Evolutionary conservation across 2,113 vertebrate species (phyloP), one percentile per base, ranked within the genome.

Genomic region (Cervus canadensis): DNA sequence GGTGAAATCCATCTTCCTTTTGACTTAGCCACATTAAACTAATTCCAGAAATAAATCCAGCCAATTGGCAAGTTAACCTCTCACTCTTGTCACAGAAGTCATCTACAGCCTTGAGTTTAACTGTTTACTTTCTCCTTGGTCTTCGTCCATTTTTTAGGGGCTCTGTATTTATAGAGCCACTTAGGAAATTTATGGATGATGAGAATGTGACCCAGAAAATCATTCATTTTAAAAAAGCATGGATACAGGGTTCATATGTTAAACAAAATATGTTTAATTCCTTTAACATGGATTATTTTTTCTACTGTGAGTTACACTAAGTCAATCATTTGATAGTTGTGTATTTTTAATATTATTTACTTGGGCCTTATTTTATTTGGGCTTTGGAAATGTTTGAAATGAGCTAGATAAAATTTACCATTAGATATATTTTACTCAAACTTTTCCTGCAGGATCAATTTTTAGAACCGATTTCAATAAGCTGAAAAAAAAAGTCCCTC

Each of bases 141-240:
- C 89, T 94, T 83, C 43, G 7, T 71, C 6, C 19, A 78, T 91
- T 92, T 26, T 84, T 84, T 82, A 85, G 56, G 79, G 33, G 45
- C 48, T 79, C 43, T 50, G 40, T 88, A 95, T 92, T 98, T 87
- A 97, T 90, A 71, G 16, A 85, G 74, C 87, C 76, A 96, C 67
- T 64, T 97, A 79, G 59, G 30, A 15, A 98, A 97, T 95, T 92
- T 95, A 97, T 96, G 40, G 50, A 78, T 82, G 91, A 96, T 96
- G 79, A 95, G 90, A 98, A 97, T 96, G 94, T 95, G 15, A 45
- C 67, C 94, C 86, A 95, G 28, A 76, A 81, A 98, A 94, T 97
- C 40, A 97, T 96, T 96, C 33, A 97, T 95, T 98, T 98, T 96
- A 89, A 87, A 97, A 96, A 98, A 94, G 82, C 71, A 59, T 96